Percentiles rank a stretch among this genome's conserved stretches.
These are phyloP conservation scores for Reticulitermes speratus DNA, from an alignment of 1,140 invertebrate genomes.

Conservation along the genomic window DNA sequence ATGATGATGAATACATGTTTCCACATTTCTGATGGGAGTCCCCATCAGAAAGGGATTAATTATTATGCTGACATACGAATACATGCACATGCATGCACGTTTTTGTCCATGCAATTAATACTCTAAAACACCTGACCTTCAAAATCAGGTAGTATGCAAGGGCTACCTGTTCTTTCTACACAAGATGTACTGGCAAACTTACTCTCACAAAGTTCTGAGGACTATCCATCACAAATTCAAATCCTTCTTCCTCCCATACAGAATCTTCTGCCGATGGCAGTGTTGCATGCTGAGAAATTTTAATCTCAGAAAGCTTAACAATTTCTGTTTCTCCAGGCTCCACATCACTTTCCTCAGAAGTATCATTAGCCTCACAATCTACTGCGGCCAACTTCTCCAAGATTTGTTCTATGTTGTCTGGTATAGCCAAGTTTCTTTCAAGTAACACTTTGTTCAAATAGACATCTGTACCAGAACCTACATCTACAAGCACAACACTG, in stretches of 20 bases:
- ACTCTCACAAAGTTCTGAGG: not conserved
- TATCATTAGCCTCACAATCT: not conserved
- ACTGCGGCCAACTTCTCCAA: not conserved
- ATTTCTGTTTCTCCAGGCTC: not conserved
- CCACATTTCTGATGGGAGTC: no score
- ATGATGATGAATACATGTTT: no score
- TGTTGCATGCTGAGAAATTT: not conserved
- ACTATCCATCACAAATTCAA: not conserved
- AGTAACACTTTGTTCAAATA: not conserved
- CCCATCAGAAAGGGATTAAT: no score
- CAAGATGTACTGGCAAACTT: not conserved
- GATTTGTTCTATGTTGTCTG: not conserved
- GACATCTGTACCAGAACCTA: not conserved
- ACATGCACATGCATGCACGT: no score
- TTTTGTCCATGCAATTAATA: no score
- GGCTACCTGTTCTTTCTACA: not conserved
- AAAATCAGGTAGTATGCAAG: not conserved
- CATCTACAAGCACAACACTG: not conserved
- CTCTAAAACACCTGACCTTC: no score
- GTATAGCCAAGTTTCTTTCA: not conserved
- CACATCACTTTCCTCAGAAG: not conserved
- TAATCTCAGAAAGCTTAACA: not conserved
- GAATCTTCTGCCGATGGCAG: not conserved
- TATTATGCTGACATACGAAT: no score
- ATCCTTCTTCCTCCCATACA: not conserved